Conservation (phyloP, 92 coral and sea anemone species). For the Nematostella vectensis region DNA sequence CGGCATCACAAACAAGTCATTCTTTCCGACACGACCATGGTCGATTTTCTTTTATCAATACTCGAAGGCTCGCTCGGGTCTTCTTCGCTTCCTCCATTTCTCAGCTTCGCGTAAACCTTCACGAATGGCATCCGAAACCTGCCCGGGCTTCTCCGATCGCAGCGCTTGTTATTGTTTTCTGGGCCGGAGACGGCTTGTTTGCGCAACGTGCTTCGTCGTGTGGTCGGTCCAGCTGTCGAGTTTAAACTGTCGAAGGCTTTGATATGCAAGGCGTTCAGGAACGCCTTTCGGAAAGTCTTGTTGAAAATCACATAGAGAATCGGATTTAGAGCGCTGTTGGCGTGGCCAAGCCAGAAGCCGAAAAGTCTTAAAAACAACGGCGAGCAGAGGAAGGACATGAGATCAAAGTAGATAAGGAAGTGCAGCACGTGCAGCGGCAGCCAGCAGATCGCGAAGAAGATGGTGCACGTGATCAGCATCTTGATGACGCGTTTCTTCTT, state of each 20-base stretch:
- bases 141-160: conserved; percentile 1
- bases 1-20: conserved; percentile 20
- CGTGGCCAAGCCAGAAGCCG: conserved; percentile 81
- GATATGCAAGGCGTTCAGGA: conserved; percentile 61
- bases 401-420: conserved; percentile 71
- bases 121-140: conserved; percentile 27
- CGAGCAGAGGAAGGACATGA: conserved; percentile 42
- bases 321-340: conserved; percentile 81
- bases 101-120: conserved; percentile 23
- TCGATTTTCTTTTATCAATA: conserved; percentile 15
- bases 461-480: conserved; percentile 62
- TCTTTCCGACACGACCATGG: conserved; percentile 22
- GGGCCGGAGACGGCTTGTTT: background rate
- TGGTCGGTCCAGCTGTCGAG: conserved; percentile 3
- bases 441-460: conserved; percentile 69
- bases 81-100: conserved; percentile 25
- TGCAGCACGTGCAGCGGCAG: conserved; percentile 71
- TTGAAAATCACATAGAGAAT: conserved; percentile 64
- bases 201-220: background rate
- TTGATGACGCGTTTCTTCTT: conserved; percentile 76
- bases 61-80: conserved; percentile 5
- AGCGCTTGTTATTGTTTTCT: background rate
- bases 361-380: conserved; percentile 27
- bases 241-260: conserved; percentile 25
- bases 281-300: conserved; percentile 76